Evolutionary conservation across 2,797 vertebrate species (phyloP).

Genomic region (Catostomus latipinnis): DNA sequence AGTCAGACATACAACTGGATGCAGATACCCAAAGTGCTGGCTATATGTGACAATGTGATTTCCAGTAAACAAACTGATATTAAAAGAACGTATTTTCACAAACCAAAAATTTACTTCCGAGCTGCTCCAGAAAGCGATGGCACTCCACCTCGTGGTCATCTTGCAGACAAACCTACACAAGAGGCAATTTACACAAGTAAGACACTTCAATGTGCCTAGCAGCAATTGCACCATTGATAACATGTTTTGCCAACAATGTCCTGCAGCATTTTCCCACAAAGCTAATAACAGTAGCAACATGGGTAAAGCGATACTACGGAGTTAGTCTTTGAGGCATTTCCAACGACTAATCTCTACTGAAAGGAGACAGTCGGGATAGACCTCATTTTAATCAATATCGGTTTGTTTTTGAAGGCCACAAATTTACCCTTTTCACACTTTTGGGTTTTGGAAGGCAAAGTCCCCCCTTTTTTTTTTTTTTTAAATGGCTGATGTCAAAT

Average conservation of each 20-base stretch:
- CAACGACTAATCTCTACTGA: constrained; percentile 81
- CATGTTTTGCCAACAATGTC: constrained; percentile 63
- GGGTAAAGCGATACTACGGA: constrained; percentile 78
- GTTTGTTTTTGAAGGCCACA: not conserved
- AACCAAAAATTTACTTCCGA: not conserved
- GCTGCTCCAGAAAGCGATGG: not conserved
- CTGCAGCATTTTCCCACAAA: constrained; percentile 78
- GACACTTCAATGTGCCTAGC: not conserved
- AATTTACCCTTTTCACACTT: too few relatives aligned
- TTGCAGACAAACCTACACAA: not conserved
- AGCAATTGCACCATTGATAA: too few relatives aligned
- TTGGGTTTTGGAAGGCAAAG: too few relatives aligned
- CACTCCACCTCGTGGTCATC: constrained; percentile 43
- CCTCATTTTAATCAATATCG: constrained; percentile 70
- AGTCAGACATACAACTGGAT: constrained; percentile 77
- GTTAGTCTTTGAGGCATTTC: constrained; percentile 87
- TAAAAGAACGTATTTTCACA: not conserved
- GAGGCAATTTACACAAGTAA: not conserved
- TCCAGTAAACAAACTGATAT: too few relatives aligned
- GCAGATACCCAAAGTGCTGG: constrained; percentile 85
- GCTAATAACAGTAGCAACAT: constrained; percentile 67
- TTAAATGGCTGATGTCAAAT: too few relatives aligned
- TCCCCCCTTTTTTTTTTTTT: too few relatives aligned
- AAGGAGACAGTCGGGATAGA: constrained; percentile 86
- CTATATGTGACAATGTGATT: not conserved